Conservation (phyloP, 2,113 vertebrate genomes). For the Cynoglossus semilaevis region DNA sequence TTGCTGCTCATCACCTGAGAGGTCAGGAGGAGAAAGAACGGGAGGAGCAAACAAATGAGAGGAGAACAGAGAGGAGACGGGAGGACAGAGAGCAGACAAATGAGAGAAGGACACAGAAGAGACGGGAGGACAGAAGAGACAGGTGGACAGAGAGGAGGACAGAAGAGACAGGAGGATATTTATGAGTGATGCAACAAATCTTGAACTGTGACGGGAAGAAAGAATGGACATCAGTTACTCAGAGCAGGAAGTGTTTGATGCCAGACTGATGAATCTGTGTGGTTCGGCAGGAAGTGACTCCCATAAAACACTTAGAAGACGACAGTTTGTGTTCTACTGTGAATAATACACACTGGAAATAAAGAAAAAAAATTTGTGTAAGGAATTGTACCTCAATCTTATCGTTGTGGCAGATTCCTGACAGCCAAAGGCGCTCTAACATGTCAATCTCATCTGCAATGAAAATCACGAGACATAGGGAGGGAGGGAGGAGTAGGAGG, state of each 20-base stretch:
- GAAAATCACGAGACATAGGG: neutral
- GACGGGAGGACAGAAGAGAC: slow-evolving; percentile 11
- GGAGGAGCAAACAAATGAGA: neutral
- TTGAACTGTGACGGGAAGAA: too few species aligned
- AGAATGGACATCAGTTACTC: too few species aligned
- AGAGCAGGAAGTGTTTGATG: too few species aligned
- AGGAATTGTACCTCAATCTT: slow-evolving; percentile 65
- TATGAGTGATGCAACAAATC: slow-evolving; percentile 27
- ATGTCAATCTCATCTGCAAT: slow-evolving; percentile 71
- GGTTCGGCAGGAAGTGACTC: neutral
- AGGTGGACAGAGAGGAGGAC: slow-evolving; percentile 34
- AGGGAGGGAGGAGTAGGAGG: slow-evolving; percentile 4
- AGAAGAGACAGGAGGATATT: slow-evolving; percentile 42
- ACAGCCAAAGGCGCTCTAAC: slow-evolving; percentile 74
- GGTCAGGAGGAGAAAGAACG: neutral
- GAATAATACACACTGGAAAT: too few species aligned
- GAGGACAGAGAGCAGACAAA: neutral
- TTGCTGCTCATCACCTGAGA: slow-evolving; percentile 89
- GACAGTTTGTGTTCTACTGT: too few species aligned
- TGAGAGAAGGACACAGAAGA: neutral
- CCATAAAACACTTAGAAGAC: too few species aligned
- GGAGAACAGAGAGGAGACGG: neutral
- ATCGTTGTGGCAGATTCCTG: slow-evolving; percentile 73
- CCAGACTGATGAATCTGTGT: neutral
- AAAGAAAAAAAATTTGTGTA: neutral